A percentile compares a stretch with the other conserved stretches of the same genome.
These are phyloP conservation scores for Steatocranus sp. DNA, from an alignment of 2,797 vertebrate species.

Conservation along the genomic window DNA sequence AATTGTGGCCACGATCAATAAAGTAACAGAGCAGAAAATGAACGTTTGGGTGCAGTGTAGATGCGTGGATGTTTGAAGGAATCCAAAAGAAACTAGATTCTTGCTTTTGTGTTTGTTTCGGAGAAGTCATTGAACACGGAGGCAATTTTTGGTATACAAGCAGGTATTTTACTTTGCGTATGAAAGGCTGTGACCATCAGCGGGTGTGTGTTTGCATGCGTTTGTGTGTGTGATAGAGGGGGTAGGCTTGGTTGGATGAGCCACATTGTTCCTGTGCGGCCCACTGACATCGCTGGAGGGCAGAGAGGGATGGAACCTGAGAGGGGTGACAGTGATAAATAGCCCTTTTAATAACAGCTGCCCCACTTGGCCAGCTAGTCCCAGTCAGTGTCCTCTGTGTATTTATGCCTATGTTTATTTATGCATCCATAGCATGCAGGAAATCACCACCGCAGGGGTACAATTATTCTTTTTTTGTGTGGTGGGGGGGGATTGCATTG, in stretches of 20 bases:
- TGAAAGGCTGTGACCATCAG: slow-evolving; percentile 6
- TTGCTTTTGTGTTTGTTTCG: slow-evolving; percentile 43
- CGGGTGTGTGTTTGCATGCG: slow-evolving; percentile 16
- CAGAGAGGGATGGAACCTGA: slow-evolving; percentile 79
- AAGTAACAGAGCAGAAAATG: slow-evolving; percentile 82
- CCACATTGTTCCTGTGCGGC: slow-evolving; percentile 81
- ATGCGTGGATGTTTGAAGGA: slow-evolving; percentile 56
- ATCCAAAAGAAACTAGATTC: slow-evolving; percentile 43
- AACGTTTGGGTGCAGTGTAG: slow-evolving; percentile 63
- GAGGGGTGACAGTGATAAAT: slow-evolving; percentile 86
- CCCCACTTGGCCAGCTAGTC: slow-evolving; percentile 81
- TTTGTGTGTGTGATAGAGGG: slow-evolving; percentile 41
- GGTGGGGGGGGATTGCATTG: slow-evolving; percentile 35
- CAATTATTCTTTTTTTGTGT: slow-evolving; percentile 68
- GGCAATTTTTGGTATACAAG: slow-evolving; percentile 17
- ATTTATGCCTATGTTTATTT: slow-evolving; percentile 86
- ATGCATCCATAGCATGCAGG: slow-evolving; percentile 81
- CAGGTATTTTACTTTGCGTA: slow-evolving; percentile 22
- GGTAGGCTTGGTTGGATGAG: slow-evolving; percentile 72
- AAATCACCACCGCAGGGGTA: slow-evolving; percentile 79
- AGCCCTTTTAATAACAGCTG: slow-evolving; percentile 87
- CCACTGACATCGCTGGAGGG: slow-evolving; percentile 80
- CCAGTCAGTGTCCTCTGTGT: slow-evolving; percentile 81
- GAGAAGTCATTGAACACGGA: slow-evolving; percentile 34
- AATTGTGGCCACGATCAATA: slow-evolving; percentile 87